Evolutionary conservation across 2,888 invertebrate genomes (phyloP).

Genomic region (Trichopria drosophilae): DNA sequence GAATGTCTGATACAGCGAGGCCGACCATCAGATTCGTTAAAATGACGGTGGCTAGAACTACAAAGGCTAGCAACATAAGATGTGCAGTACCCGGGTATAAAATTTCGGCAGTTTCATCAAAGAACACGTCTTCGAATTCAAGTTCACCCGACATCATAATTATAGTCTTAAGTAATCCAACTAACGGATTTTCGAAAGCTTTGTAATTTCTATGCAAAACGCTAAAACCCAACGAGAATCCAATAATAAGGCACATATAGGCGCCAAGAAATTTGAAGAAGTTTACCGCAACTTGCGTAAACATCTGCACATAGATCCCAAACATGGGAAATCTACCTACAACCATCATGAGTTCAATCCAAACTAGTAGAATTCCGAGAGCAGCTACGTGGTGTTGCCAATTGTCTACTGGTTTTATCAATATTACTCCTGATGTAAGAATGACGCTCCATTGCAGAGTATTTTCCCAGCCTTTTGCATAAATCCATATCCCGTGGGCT

Average conservation of each 20-base stretch:
- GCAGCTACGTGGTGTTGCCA: constrained; percentile 85
- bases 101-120: constrained; percentile 59
- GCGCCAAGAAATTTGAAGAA: constrained; percentile 80
- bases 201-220: constrained; percentile 78
- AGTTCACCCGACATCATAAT: constrained; percentile 90
- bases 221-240: constrained; percentile 80
- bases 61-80: constrained; percentile 75
- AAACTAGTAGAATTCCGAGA: constrained; percentile 76
- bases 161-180: constrained; percentile 74
- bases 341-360: constrained; percentile 84
- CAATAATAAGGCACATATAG: constrained; percentile 78
- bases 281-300: constrained; percentile 78
- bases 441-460: constrained; percentile 82
- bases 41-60: constrained; percentile 78
- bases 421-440: constrained; percentile 50
- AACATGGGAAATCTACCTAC: constrained; percentile 84
- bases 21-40: constrained; percentile 82
- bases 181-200: constrained; percentile 68
- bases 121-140: constrained; percentile 84
- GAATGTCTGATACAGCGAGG: constrained; percentile 82
- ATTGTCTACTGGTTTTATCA: constrained; percentile 50
- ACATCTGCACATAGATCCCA: constrained; percentile 86
- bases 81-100: constrained; percentile 75
- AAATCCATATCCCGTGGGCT: constrained; percentile 71
- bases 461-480: constrained; percentile 81